Evolutionary conservation across 2,113 vertebrate species (phyloP).

Genomic region (Alethe diademata): DNA sequence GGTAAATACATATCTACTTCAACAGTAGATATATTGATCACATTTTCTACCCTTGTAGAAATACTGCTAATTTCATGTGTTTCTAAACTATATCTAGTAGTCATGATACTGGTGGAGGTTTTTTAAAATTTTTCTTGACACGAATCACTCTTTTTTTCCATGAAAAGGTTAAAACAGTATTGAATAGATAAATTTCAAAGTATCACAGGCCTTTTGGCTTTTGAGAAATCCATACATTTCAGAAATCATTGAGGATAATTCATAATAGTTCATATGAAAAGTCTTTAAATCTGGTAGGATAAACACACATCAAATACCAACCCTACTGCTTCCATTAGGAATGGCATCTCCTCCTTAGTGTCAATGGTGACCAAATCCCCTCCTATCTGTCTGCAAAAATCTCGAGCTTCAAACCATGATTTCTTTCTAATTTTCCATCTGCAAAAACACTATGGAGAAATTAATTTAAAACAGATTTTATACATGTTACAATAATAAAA

Average conservation of each 20-base stretch:
- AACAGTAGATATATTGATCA: background rate
- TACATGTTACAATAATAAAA: background rate
- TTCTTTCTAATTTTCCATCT: constrained; percentile 67
- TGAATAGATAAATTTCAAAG: background rate
- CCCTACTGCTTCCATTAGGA: background rate
- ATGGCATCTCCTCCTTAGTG: constrained; percentile 41
- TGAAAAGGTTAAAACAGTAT: background rate
- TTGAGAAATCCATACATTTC: background rate
- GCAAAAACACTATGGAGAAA: constrained; percentile 53
- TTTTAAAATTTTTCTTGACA: rapidly evolving
- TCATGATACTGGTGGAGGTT: background rate
- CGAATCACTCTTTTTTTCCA: background rate
- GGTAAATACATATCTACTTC: background rate
- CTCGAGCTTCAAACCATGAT: constrained; percentile 83
- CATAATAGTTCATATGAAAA: background rate
- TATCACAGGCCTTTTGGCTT: background rate
- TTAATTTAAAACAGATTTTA: background rate
- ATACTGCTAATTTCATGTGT: rapidly evolving
- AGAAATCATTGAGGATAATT: background rate
- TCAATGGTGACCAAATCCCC: constrained; percentile 85
- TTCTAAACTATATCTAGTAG: background rate
- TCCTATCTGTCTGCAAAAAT: constrained; percentile 84
- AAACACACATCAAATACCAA: background rate
- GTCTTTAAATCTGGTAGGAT: background rate
- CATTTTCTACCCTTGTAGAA: background rate